Evolutionary conservation across 2,888 invertebrate genomes (phyloP).

Genomic region (Adela reaumurella): DNA sequence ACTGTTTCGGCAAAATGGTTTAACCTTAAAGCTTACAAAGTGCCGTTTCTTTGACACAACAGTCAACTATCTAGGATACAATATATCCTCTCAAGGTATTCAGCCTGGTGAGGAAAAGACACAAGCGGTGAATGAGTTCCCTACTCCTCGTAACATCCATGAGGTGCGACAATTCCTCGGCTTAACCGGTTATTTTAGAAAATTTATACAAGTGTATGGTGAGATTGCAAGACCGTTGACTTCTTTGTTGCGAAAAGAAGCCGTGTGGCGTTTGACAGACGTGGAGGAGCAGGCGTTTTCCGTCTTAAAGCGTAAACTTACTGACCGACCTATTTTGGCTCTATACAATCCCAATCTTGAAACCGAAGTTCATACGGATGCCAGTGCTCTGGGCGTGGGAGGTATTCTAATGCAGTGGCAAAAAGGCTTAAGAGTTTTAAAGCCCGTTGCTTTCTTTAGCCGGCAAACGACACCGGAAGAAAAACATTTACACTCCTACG

Average conservation of each 20-base stretch:
- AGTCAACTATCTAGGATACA: constrained; percentile 10
- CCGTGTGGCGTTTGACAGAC: constrained; percentile 9
- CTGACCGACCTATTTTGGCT: constrained; percentile 7
- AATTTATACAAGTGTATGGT: constrained; percentile 10
- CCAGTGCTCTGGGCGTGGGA: constrained; percentile 16
- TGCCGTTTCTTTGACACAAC: constrained; percentile 9
- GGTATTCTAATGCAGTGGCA: constrained; percentile 17
- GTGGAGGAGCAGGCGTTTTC: constrained; percentile 9
- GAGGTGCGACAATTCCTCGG: constrained; percentile 12
- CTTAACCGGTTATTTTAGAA: constrained; percentile 10
- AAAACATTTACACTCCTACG: constrained; percentile 13
- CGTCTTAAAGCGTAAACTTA: constrained; percentile 9
- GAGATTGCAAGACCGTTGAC: constrained; percentile 9
- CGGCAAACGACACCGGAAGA: constrained; percentile 13
- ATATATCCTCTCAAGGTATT: constrained; percentile 11
- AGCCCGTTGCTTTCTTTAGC: constrained; percentile 13
- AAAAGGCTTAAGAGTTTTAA: not conserved
- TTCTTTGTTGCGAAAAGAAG: constrained; percentile 8
- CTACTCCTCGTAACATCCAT: constrained; percentile 8
- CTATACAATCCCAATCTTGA: constrained; percentile 9
- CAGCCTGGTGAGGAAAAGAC: constrained; percentile 10
- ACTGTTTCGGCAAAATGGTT: constrained; percentile 6
- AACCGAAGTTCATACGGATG: constrained; percentile 21
- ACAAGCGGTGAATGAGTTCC: constrained; percentile 10
- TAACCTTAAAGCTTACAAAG: constrained; percentile 10